These are phyloP conservation scores for Botia kubotai DNA, from an alignment of 2,797 vertebrate species.

Conservation along the genomic window DNA sequence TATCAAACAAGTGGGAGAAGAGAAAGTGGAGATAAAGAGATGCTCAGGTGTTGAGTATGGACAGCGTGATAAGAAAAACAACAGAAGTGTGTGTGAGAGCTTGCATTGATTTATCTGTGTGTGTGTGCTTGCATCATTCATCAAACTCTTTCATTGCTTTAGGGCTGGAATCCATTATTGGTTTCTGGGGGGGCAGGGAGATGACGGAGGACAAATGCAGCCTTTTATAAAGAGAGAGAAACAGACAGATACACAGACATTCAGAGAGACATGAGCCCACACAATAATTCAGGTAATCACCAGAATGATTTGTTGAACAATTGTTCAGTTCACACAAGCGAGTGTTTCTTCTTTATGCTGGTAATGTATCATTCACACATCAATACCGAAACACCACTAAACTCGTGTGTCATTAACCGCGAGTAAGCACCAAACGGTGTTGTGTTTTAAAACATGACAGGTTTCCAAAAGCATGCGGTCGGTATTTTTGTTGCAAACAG, in stretches of 20 bases:
- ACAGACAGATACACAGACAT: constrained; percentile 3
- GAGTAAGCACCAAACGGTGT: too few relatives aligned
- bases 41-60: constrained; percentile 24
- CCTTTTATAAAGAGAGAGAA: constrained; percentile 29
- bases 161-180: constrained; percentile 46
- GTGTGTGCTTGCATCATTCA: constrained; percentile 24
- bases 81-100: constrained; percentile 5
- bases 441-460: too few relatives aligned
- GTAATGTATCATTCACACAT: too few relatives aligned
- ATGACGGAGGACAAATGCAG: constrained; percentile 20
- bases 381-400: too few relatives aligned
- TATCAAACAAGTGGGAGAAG: constrained; percentile 4
- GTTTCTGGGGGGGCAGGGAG: constrained; percentile 19
- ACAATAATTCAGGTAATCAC: too few relatives aligned
- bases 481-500: too few relatives aligned
- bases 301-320: too few relatives aligned
- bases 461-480: too few relatives aligned
- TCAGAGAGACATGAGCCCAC: background rate
- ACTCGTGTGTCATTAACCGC: too few relatives aligned
- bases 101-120: constrained; percentile 36
- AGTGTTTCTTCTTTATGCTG: too few relatives aligned
- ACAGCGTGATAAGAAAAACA: constrained; percentile 44
- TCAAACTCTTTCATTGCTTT: constrained; percentile 42
- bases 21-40: constrained; percentile 8
- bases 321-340: too few relatives aligned